Conservation (phyloP, 2,888 invertebrate species). For the Idaea dimidiata region DNA sequence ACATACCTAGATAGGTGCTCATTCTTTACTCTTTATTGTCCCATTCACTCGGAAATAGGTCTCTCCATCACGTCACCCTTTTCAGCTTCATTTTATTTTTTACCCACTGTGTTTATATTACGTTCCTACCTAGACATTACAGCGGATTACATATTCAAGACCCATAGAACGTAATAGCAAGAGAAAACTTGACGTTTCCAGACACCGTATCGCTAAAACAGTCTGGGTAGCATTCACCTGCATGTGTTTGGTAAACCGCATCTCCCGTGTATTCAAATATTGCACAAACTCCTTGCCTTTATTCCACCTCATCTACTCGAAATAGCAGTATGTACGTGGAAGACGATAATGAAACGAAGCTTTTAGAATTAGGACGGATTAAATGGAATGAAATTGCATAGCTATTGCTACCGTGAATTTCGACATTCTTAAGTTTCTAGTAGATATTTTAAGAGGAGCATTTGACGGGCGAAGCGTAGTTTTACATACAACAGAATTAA, state of each 20-base stretch:
- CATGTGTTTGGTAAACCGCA: conserved; percentile 6
- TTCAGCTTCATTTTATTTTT: background rate
- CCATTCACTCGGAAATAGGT: background rate
- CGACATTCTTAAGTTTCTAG: background rate
- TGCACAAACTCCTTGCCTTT: background rate
- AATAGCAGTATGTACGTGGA: background rate
- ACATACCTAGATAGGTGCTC: too few species aligned
- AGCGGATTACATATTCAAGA: background rate
- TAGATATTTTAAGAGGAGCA: background rate
- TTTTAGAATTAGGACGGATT: background rate
- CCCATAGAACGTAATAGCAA: background rate
- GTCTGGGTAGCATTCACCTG: conserved; percentile 7
- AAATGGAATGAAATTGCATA: background rate
- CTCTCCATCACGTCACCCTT: background rate
- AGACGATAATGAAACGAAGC: background rate
- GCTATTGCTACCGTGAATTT: background rate
- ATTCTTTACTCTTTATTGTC: background rate
- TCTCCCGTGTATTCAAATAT: background rate
- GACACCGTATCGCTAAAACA: background rate
- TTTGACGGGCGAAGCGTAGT: background rate
- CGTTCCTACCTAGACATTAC: background rate
- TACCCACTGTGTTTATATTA: background rate
- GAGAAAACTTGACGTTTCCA: background rate
- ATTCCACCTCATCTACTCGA: background rate
- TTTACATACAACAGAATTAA: too few species aligned